Percentiles rank a stretch among this genome's conserved stretches.
phyloP scores from a whole-genome alignment of 2,888 invertebrate species.

The Willowsia nigromaculata region DNA sequence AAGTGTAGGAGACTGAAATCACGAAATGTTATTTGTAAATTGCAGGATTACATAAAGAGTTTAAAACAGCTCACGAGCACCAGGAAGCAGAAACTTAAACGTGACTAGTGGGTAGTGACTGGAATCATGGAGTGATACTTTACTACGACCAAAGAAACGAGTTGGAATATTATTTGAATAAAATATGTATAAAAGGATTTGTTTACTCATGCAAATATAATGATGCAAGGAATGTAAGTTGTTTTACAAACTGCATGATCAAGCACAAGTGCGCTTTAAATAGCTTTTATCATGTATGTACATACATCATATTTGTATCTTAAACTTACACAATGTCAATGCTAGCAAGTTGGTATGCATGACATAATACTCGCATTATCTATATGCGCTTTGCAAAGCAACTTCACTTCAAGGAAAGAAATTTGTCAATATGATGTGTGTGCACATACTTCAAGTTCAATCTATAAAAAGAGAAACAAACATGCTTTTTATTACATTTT shows the following conservation, averaged over 20 bases:
- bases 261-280: neutral
- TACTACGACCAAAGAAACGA: neutral
- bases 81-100: too few relatives aligned
- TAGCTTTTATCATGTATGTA: too few relatives aligned
- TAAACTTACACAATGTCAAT: neutral
- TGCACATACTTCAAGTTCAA: slow-evolving; percentile 6
- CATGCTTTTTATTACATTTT: neutral
- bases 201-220: slow-evolving; percentile 15
- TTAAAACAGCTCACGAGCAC: too few relatives aligned
- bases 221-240: neutral
- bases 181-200: neutral
- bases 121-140: neutral
- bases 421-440: neutral
- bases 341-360: neutral
- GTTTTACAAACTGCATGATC: neutral
- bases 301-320: neutral
- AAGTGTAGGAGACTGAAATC: too few relatives aligned
- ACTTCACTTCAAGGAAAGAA: neutral
- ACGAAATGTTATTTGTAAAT: too few relatives aligned
- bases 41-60: too few relatives aligned
- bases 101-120: neutral
- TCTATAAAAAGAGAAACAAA: neutral
- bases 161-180: neutral
- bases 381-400: too few relatives aligned
- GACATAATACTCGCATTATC: neutral